Evolutionary conservation across 2,888 invertebrate genomes (phyloP), one percentile per base, ranked within the genome.

Genomic region (Gibbula magus): DNA sequence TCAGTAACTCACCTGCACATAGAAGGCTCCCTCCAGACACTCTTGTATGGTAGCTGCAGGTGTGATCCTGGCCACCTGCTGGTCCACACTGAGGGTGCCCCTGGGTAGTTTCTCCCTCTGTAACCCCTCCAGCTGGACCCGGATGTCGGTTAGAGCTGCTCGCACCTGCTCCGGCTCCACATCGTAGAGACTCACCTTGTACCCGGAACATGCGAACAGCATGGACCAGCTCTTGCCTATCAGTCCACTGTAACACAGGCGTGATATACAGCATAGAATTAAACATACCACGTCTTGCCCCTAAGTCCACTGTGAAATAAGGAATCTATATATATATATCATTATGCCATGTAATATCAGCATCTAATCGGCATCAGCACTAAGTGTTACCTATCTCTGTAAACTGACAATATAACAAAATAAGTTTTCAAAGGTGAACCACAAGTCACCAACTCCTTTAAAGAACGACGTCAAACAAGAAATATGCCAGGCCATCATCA

Each of bases 171-270:
- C 81, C 0, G 85, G 80, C 7, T 86, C 85, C 13, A 91, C 86
- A 83, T 99, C 99, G 92, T 95, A 99, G 75, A 99, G 94, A 18
- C 94, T 94, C 39, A 99, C 98, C 91, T 96, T 94, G 93, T 98
- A 98, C 13, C 98, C 98, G 5, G 96, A 97, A n/a, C 89, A 86
- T 16, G 98, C 98, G 93, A 98, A 99, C 52, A 99, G 94, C 98
- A 99, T 98, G 0, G 98, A 96, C 98, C 98, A 99, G 88, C 98
- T 98, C 79, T 97, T 95, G 2, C 99, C 99, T 88, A 99, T 98
- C 77, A 99, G 94, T 2, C 99, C 99, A 92, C 98, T 99, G 84
- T 7, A 85, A 83, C 45, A 73, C 45, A 78, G 45, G 13, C 13
- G 1, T 1, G 1, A 45, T 45, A 8, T 45, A 45, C 4, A 45